phyloP scores from a whole-genome alignment of 1,140 invertebrate species.

The Eumeta japonica region DNA sequence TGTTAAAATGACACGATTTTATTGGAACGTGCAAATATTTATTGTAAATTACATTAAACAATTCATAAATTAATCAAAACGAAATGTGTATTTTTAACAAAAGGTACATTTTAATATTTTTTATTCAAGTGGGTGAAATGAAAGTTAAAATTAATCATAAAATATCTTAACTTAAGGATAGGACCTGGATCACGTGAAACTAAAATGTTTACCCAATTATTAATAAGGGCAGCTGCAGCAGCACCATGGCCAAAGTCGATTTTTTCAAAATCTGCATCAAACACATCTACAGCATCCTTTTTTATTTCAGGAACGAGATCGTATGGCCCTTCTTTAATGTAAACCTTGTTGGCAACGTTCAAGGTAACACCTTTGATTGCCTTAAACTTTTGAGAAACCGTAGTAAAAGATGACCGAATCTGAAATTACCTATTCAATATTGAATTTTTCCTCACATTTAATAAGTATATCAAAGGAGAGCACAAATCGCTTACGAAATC shows the following conservation, averaged over 20 bases:
- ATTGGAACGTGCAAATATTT: not conserved
- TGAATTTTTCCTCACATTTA: no score
- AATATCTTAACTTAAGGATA: not conserved
- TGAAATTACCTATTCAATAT: no score
- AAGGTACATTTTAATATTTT: not conserved
- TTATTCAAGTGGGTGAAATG: not conserved
- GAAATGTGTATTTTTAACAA: slow-evolving; percentile 2
- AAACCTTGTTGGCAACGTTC: slow-evolving; percentile 43
- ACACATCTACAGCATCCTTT: not conserved
- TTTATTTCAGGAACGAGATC: not conserved
- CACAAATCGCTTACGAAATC: not conserved
- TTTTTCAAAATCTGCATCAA: not conserved
- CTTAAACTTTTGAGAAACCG: slow-evolving; percentile 27
- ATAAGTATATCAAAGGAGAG: no score
- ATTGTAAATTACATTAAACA: no score
- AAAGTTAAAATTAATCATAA: not conserved
- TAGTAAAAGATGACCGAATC: slow-evolving; percentile 37
- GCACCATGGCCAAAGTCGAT: not conserved
- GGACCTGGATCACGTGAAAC: not conserved
- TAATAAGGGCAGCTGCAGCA: not conserved
- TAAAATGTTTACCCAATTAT: not conserved
- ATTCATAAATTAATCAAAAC: not conserved
- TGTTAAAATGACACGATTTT: no score
- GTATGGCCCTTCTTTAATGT: slow-evolving; percentile 11
- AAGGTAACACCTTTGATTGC: slow-evolving; percentile 37